Conservation (phyloP, 2,888 invertebrate species). For the Cryptops parisi region DNA sequence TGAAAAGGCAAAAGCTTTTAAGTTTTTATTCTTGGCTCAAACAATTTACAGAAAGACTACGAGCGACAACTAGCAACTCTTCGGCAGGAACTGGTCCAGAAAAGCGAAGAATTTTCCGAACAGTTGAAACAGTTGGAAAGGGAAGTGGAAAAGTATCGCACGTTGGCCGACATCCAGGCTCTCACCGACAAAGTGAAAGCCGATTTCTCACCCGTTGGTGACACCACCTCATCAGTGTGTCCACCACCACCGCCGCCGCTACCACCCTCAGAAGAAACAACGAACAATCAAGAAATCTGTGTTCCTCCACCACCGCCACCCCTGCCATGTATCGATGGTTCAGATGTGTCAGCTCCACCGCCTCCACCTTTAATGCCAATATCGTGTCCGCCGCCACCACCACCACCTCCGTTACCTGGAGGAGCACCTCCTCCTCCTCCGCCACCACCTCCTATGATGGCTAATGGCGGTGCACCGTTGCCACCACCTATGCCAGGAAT, state of each 20-base stretch:
- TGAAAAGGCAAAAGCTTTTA: background rate
- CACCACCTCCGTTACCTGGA: constrained; percentile 33
- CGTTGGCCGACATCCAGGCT: constrained; percentile 41
- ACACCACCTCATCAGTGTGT: background rate
- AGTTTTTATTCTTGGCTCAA: background rate
- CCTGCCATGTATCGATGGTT: constrained; percentile 16
- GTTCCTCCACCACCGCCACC: constrained; percentile 23
- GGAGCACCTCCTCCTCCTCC: constrained; percentile 18
- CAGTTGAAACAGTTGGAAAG: constrained; percentile 34
- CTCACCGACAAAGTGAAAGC: constrained; percentile 40
- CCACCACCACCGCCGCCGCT: constrained; percentile 20
- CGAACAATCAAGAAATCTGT: constrained; percentile 19
- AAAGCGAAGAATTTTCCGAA: constrained; percentile 31
- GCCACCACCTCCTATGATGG: constrained; percentile 25
- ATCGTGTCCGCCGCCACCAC: constrained; percentile 35
- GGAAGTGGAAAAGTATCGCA: constrained; percentile 44
- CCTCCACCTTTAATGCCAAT: constrained; percentile 24
- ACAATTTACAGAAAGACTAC: constrained; percentile 23
- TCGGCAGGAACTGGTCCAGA: constrained; percentile 31
- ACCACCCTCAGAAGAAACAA: constrained; percentile 23
- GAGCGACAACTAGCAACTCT: constrained; percentile 21
- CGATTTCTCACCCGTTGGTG: constrained; percentile 35
- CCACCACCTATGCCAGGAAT: constrained; percentile 23
- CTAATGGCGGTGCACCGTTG: constrained; percentile 22
- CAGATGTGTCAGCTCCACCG: constrained; percentile 20